Evolutionary conservation across 2,113 vertebrate genomes (phyloP), one percentile per base, ranked within the genome.

Genomic region (Pelmatolapia mariae): DNA sequence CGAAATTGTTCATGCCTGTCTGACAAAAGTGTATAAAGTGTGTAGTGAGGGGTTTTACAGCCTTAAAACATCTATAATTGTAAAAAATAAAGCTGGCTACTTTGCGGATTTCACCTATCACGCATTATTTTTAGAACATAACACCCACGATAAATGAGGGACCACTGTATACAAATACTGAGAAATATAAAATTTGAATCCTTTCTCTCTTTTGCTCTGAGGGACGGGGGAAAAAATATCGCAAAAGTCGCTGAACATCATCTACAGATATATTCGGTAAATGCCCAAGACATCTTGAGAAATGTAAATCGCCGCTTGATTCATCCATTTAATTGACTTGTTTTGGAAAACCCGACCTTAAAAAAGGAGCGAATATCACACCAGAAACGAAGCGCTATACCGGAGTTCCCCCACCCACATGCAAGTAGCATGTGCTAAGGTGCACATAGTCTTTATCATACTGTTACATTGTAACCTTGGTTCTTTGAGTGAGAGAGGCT

Each of bases 111-210:
- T 10, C 50, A 52, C 50, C 50, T 10, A 52, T 52, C 50, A 10
- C 0, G 3, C 18, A 19, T n/a, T 52, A 52, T 52, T 52, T 52
- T 52, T 52, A n/a, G 50, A 52, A 52, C 50, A 10, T 52, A 52
- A n/a, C 19, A 0, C 50, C 50, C 0, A 4, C 5, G 50, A 52
- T 52, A n/a, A 52, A 52, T 52, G 50, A 52, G 50, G 50, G 50
- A 52, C 19, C 50, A 52, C 50, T 52, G 19, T 52, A 52, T 52
- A 52, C 19, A n/a, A 52, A 52, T 52, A n/a, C 19, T 52, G 50
- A 52, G 50, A 52, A 52, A 52, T 52, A 52, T n/a, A 52, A 1
- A n/a, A 52, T 52, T 26, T 26, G 26, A 26, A 26, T 26, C 26
- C 26, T 26, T 52, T 52, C 9, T 52, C 50, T 52, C 50, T 52